Percentiles rank a stretch among this genome's conserved stretches.
Evolutionary conservation across 1,140 invertebrate genomes (phyloP).

Genomic region (Aphidius gifuensis): DNA sequence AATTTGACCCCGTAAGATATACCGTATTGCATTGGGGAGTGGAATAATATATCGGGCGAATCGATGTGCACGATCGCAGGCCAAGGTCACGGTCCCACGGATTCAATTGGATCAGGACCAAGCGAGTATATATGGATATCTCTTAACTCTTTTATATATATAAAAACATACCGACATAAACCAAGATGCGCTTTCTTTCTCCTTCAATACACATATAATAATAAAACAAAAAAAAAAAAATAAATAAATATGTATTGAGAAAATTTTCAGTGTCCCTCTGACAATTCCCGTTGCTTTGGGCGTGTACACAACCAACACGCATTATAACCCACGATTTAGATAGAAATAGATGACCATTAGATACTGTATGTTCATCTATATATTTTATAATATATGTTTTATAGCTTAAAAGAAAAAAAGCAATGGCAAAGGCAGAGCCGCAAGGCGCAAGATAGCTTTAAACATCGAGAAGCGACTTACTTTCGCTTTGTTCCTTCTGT

Average conservation of each 20-base stretch:
- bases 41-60: constrained; percentile 13
- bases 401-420: constrained; percentile 18
- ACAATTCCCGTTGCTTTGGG: no score
- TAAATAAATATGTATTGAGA: no score
- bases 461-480: constrained; percentile 28
- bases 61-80: constrained; percentile 27
- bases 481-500: constrained; percentile 38
- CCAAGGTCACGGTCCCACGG: constrained; percentile 33
- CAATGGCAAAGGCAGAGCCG: constrained; percentile 1
- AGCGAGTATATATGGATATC: neutral
- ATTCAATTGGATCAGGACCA: constrained; percentile 30
- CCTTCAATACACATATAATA: no score
- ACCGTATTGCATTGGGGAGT: constrained; percentile 16
- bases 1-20: constrained; percentile 14
- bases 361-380: no score
- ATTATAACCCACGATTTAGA: no score
- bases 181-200: neutral
- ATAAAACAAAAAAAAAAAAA: no score
- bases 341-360: no score
- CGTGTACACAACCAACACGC: no score
- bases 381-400: neutral
- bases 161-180: neutral
- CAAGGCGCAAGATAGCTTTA: no score
- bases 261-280: no score
- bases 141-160: no score